Evolutionary conservation across 2,113 vertebrate genomes (phyloP).

Genomic region (Pseudorectes ferrugineus): DNA sequence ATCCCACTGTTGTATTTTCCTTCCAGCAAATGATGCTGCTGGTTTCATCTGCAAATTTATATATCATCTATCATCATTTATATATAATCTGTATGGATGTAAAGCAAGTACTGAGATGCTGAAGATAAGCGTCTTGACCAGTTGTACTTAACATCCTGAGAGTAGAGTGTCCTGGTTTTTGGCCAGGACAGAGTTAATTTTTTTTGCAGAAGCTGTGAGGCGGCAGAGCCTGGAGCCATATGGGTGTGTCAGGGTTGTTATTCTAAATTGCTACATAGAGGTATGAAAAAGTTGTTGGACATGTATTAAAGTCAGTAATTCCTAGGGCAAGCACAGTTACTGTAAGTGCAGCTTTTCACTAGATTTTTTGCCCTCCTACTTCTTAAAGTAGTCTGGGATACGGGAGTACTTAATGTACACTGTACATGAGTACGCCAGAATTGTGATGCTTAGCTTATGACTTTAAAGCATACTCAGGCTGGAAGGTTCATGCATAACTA

Average conservation of each 20-base stretch:
- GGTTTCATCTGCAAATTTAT: background rate
- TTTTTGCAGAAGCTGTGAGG: background rate
- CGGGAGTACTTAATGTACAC: background rate
- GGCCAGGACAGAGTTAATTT: background rate
- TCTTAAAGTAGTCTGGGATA: background rate
- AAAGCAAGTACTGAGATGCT: background rate
- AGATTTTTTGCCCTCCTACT: background rate
- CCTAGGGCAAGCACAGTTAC: background rate
- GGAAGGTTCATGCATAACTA: background rate
- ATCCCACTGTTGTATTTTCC: background rate
- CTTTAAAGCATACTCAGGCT: background rate
- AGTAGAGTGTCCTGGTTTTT: background rate
- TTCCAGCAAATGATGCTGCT: background rate
- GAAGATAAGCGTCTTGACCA: background rate
- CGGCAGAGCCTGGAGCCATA: fast-evolving
- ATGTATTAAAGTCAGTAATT: background rate
- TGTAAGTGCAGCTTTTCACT: background rate
- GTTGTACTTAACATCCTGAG: background rate
- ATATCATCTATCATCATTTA: too few species aligned
- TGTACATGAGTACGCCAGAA: background rate
- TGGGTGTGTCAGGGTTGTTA: background rate
- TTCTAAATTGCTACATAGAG: background rate
- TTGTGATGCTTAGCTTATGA: background rate
- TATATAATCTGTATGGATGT: background rate
- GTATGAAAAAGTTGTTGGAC: background rate